Percentiles rank a stretch among this genome's conserved stretches.
These are phyloP conservation scores for Zalophus californianus DNA, from an alignment of 2,797 vertebrate genomes.

Conservation along the genomic window DNA sequence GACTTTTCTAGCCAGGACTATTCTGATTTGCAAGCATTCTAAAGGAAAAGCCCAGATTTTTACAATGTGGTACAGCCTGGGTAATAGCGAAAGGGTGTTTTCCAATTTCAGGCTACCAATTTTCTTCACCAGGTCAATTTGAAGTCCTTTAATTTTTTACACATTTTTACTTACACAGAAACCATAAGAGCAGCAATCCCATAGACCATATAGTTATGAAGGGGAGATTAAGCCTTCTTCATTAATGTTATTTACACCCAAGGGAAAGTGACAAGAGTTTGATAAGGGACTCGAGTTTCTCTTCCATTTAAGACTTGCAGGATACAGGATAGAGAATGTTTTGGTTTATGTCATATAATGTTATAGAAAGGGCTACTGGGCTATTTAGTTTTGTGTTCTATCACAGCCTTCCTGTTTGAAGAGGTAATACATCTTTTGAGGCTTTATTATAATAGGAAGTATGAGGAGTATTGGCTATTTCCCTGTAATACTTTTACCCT, in stretches of 20 bases:
- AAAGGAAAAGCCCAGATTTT: constrained; percentile 71
- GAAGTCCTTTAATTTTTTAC: constrained; percentile 72
- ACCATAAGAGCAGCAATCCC: constrained; percentile 63
- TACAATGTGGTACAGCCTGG: constrained; percentile 61
- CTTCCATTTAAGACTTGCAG: constrained; percentile 56
- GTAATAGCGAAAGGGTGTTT: constrained; percentile 69
- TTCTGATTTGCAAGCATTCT: constrained; percentile 72
- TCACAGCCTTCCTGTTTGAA: constrained; percentile 53
- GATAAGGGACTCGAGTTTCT: constrained; percentile 51
- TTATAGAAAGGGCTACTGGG: constrained; percentile 48
- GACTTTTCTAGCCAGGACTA: constrained; percentile 66
- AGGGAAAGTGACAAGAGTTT: constrained; percentile 72
- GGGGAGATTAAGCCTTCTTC: constrained; percentile 70
- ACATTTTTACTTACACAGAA: constrained; percentile 73
- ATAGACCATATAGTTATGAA: constrained; percentile 71
- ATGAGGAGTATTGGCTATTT: constrained; percentile 25
- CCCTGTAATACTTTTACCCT: constrained; percentile 59
- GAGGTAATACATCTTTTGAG: constrained; percentile 36
- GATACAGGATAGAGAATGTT: constrained; percentile 51
- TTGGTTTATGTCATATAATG: constrained; percentile 43
- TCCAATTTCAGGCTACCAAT: constrained; percentile 69
- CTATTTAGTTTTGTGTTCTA: constrained; percentile 72
- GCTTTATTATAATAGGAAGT: constrained; percentile 64
- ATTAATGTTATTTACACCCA: constrained; percentile 72
- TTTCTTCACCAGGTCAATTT: constrained; percentile 82